phyloP scores from a whole-genome alignment of 64 coral and sea anemone genomes.

The Catalaphyllia jardinei region DNA sequence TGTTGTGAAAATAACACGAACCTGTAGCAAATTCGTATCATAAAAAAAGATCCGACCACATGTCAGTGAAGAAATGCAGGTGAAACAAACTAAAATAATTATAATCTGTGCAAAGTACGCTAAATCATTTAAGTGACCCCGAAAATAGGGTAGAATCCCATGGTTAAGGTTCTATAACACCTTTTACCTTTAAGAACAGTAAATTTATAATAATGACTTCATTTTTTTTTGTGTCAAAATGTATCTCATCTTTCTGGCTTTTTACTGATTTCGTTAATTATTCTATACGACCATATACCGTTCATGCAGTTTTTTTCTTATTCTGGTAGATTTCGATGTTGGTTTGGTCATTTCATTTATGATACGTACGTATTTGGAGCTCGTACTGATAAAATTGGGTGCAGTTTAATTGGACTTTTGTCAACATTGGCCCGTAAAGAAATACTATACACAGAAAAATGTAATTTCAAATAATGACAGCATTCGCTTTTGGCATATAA shows the following conservation, averaged over 20 bases:
- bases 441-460: neutral
- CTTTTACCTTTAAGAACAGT: neutral
- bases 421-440: no score
- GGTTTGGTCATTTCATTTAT: neutral
- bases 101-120: neutral
- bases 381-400: neutral
- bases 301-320: no score
- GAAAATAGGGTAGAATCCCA: neutral
- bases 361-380: neutral
- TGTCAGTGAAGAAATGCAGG: neutral
- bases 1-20: neutral
- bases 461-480: neutral
- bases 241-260: neutral
- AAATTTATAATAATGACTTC: neutral
- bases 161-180: neutral
- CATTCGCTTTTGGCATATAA: neutral
- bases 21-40: neutral
- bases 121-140: neutral
- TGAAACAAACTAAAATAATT: neutral
- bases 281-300: no score
- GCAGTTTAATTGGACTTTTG: neutral
- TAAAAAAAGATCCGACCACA: neutral
- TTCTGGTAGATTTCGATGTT: no score
- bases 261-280: neutral
- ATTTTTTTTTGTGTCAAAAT: no score